A percentile compares a stretch with the other conserved stretches of the same genome.
phyloP scores from a whole-genome alignment of 2,113 vertebrate genomes.

The Bubo blakistoni region DNA sequence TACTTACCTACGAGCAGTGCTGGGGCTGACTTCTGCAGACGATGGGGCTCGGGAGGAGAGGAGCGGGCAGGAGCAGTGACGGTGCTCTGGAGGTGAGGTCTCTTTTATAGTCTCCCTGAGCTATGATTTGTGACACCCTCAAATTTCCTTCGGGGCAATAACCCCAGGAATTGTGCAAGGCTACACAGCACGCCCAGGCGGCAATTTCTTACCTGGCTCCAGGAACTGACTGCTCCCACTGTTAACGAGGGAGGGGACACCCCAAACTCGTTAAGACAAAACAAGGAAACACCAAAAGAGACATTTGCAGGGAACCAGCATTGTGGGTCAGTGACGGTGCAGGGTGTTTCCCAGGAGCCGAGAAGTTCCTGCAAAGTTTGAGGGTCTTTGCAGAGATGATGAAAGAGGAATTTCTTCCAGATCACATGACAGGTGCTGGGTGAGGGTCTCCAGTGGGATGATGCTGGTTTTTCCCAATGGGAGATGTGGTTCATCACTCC shows the following conservation, averaged over 20 bases:
- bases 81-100: fast-evolving
- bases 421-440: fast-evolving
- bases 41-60: fast-evolving
- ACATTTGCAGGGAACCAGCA: fast-evolving
- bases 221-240: background rate
- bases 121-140: background rate
- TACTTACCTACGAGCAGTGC: background rate
- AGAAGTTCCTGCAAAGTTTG: fast-evolving
- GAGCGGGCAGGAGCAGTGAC: background rate
- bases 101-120: constrained; percentile 16
- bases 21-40: background rate
- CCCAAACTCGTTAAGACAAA: background rate
- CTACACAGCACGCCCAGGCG: background rate
- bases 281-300: background rate
- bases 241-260: background rate
- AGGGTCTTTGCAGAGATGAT: background rate
- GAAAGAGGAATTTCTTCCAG: background rate
- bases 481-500: fast-evolving
- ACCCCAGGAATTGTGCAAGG: constrained; percentile 17
- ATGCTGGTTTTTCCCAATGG: fast-evolving
- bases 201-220: background rate
- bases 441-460: background rate
- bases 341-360: background rate
- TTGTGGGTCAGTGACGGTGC: fast-evolving
- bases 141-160: fast-evolving